A percentile compares a stretch with the other conserved stretches of the same genome.
phyloP scores from a whole-genome alignment of 2,888 invertebrate genomes.

The Xestia c-nigrum region DNA sequence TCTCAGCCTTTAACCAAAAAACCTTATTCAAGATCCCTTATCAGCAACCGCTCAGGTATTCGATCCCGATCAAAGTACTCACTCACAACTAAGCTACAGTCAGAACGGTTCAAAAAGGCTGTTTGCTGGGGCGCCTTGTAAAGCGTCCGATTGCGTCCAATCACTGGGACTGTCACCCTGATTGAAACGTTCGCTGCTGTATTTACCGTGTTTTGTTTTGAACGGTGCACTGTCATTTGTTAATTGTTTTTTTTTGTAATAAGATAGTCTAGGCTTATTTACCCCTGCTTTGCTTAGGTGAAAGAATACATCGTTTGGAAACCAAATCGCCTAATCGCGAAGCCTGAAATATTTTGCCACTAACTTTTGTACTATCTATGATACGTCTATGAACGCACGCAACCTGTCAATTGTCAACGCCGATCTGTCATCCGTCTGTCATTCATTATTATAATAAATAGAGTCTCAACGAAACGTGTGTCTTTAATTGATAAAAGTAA shows the following conservation, averaged over 20 bases:
- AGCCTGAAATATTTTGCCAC: too few species aligned
- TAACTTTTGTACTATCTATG: too few species aligned
- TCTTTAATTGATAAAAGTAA: too few species aligned
- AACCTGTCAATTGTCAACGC: too few species aligned
- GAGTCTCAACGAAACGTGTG: too few species aligned
- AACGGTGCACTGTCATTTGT: background rate
- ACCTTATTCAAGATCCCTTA: background rate
- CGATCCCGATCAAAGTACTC: slow-evolving; percentile 25
- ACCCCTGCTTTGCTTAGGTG: too few species aligned
- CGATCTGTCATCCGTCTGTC: too few species aligned
- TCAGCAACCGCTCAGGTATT: slow-evolving; percentile 17
- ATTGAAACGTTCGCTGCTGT: slow-evolving; percentile 68
- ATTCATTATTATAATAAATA: too few species aligned
- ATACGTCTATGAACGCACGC: too few species aligned
- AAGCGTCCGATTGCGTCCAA: slow-evolving; percentile 71
- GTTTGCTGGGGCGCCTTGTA: slow-evolving; percentile 56
- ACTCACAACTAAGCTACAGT: slow-evolving; percentile 20
- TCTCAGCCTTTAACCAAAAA: background rate
- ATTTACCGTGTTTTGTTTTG: slow-evolving; percentile 52
- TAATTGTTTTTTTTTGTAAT: slow-evolving; percentile 4
- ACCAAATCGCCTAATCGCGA: too few species aligned
- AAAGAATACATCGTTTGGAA: too few species aligned
- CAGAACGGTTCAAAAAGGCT: slow-evolving; percentile 45
- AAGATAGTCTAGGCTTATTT: too few species aligned
- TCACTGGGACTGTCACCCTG: slow-evolving; percentile 71